Evolutionary conservation across 1,140 invertebrate species (phyloP), one percentile per base, ranked within the genome.

Genomic region (Drosophila oshimai): DNA sequence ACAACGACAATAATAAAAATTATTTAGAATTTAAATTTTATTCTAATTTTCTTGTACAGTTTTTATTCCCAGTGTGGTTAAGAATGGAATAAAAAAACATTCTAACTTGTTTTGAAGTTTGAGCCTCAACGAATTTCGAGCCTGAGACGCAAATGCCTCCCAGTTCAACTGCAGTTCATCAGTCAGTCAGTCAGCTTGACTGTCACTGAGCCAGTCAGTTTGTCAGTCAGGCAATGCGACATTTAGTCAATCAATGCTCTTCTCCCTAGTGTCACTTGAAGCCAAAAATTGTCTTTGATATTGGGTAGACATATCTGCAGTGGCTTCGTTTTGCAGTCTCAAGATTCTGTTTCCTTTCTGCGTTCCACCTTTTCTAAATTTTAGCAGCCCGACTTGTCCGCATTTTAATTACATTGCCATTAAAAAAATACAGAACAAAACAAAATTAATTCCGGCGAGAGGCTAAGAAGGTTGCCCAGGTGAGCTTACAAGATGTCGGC

Each of bases 341-440:
- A 17, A 29, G 12, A 29, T 15, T 24, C n/a, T 17, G 18, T 6
- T 17, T 34, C 20, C 44, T 9, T 42, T 46, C 10, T 29, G 24
- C 15, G 9, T 13, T 15, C 22, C 7, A 20, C 44, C 22, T 26
- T 15, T 29, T 46, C 6, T 18, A 17, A 15, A 57, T n/a, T 42
- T 57, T 26, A 17, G 24, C 20, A 2, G 9, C 39, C 37, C 10
- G 22, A 15, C 15, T 44, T 55, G 62, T 70, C 78, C 58, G 62
- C 62, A 73, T 83, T 83, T 84, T 83, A 83, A 83, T 83, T 83
- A 84, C 74, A 70, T 31, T 58, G 54, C 42, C 62, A 78, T 78
- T 77, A 67, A 70, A 49, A 71, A 71, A 49, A 58, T 29, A 58
- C 24, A 60, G n/a, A n/a, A 49, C 33, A 70, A 71, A 80, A 49